Base-by-base conservation (phyloP, 2,888 invertebrate genomes). In the Drosophila melanocephala region DNA sequence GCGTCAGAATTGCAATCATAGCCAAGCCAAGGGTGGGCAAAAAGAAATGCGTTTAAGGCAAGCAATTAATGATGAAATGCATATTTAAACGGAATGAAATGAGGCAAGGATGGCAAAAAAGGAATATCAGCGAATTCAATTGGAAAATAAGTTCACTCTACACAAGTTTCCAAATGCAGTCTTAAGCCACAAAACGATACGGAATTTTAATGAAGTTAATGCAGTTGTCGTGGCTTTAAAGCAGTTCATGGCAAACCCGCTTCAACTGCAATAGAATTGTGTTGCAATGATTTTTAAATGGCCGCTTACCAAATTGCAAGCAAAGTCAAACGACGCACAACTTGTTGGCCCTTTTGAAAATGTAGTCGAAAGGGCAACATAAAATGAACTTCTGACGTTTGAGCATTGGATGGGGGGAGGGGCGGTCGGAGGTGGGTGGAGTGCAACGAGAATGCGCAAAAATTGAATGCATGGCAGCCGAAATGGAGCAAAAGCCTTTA, bases 271-370 rank as follows among this genome's bases (percentile, higher is more conserved):
- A 84, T 16, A 47, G 47, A 84, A 85, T 72, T 84, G 89, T 69
- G 78, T 73, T 65, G 61, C 72, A 74, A 81, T 77, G 83, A 77
- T 73, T 84, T 68, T 70, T 62, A 86, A 86, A 89, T 86, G 80
- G 79, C 57, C 75, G 47, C 66, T 67, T 63, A 44, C 62, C 51
- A 68, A 79, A 85, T 62, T 68, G 67, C 79, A 67, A 59, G 59
- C 57, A 26, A 26, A 39, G 70, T 42, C 47, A 47, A 67, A 50
- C 63, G 51, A 44, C 22, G 64, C 85, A 32, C 58, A 85, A 86
- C 88, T 87, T 88, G 86, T 85, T 85, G 88, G 73, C 53, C 65
- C 57, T 66, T 67, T 88, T 68, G 57, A 66, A 76, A 81, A 58
- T 72, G 61, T 52, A 81, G 61, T 61, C 66, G 30, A 70, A 56